These are phyloP conservation scores for Chrysopilus asiliformis DNA, from an alignment of 2,888 invertebrate genomes.

Conservation along the genomic window DNA sequence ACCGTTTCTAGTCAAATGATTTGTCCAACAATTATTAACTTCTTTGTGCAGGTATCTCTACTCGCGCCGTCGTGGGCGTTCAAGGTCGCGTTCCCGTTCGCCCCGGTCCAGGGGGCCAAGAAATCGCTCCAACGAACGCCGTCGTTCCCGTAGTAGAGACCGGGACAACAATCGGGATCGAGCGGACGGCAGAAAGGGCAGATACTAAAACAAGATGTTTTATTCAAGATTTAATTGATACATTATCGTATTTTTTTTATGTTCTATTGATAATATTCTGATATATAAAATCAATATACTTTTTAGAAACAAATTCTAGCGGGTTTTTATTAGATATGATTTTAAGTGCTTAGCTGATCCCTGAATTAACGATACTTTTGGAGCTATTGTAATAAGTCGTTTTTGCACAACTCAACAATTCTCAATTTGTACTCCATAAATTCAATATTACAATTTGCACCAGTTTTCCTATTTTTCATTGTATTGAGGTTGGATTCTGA, in stretches of 20 bases:
- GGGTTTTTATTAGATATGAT: no score
- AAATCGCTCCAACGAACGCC: slow-evolving; percentile 32
- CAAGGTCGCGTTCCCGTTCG: slow-evolving; percentile 31
- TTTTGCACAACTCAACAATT: no score
- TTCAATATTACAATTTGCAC: no score
- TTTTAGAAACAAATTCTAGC: no score
- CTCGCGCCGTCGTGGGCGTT: slow-evolving; percentile 49
- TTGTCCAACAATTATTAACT: slow-evolving; percentile 2
- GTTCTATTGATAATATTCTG: neutral
- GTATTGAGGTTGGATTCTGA: no score
- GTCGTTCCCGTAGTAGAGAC: slow-evolving; percentile 32
- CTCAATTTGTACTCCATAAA: no score
- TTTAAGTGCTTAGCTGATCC: no score
- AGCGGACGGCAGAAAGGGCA: slow-evolving; percentile 25
- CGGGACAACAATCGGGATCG: slow-evolving; percentile 22
- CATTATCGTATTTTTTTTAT: neutral
- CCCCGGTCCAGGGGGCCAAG: slow-evolving; percentile 28
- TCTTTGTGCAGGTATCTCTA: slow-evolving; percentile 46
- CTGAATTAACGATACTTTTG: no score
- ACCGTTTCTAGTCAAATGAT: neutral
- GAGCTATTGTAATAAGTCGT: no score
- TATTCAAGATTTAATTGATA: neutral
- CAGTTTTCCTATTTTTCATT: no score
- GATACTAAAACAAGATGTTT: slow-evolving; percentile 8
- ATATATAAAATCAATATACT: neutral